Percentiles rank a stretch among this genome's conserved stretches.
Evolutionary conservation across 2,797 vertebrate genomes (phyloP).

Genomic region (Sebastes oblongus): DNA sequence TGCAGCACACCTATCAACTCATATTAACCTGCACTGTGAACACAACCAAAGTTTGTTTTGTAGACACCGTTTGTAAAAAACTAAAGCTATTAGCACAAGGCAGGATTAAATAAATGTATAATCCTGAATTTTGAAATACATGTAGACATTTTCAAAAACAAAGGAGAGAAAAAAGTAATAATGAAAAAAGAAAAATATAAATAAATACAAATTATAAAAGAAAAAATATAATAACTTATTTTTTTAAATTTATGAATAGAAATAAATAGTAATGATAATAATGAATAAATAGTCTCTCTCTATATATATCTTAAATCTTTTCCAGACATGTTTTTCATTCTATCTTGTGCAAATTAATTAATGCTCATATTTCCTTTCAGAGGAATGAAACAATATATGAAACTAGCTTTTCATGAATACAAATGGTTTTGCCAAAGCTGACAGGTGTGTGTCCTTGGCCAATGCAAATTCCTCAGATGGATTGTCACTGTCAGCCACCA

Average conservation of each 20-base stretch:
- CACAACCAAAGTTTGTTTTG: background rate
- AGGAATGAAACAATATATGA: background rate
- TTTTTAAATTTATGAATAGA: too few species aligned
- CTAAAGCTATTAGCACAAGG: background rate
- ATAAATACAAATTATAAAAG: too few species aligned
- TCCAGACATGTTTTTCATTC: background rate
- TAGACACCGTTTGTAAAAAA: background rate
- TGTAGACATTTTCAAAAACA: background rate
- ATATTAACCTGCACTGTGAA: constrained; percentile 1
- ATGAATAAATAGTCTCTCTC: background rate
- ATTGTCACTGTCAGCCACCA: background rate
- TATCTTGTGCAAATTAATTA: background rate
- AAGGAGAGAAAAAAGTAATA: too few species aligned
- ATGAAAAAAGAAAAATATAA: too few species aligned
- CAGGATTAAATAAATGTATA: background rate
- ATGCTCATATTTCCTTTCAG: background rate
- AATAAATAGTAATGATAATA: too few species aligned
- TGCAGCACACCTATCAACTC: background rate
- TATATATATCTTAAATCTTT: background rate
- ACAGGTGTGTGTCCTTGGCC: background rate
- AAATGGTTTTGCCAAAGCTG: background rate
- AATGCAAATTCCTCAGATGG: background rate
- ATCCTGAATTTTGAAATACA: background rate
- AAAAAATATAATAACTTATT: too few species aligned
- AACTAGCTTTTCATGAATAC: background rate